phyloP scores from a whole-genome alignment of 2,888 invertebrate species.

The Embidobia sp. region DNA sequence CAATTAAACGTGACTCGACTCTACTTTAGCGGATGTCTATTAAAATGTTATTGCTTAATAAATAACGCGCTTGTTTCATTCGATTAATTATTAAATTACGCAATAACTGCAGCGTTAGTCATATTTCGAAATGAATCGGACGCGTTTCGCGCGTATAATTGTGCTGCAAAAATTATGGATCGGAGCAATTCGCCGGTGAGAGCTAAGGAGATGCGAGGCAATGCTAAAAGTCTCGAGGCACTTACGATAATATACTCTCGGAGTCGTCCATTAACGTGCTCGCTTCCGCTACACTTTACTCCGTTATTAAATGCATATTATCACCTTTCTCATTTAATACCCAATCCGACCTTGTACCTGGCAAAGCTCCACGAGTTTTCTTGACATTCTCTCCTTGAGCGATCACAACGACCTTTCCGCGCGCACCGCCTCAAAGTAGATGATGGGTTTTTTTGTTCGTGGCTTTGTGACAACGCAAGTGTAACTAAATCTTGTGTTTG shows the following conservation, averaged over 20 bases:
- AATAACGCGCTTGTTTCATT: constrained; percentile 10
- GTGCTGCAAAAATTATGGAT: not conserved
- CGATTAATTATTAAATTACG: too few species aligned
- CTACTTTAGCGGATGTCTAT: constrained; percentile 7
- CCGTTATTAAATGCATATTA: constrained; percentile 51
- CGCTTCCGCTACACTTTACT: constrained; percentile 39
- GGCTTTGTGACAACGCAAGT: constrained; percentile 37
- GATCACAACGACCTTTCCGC: constrained; percentile 65
- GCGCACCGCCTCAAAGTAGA: constrained; percentile 42
- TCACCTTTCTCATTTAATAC: constrained; percentile 52
- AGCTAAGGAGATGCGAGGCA: not conserved
- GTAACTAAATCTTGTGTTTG: constrained; percentile 38
- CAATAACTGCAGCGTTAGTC: too few species aligned
- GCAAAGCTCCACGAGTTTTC: constrained; percentile 30
- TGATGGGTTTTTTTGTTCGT: constrained; percentile 14
- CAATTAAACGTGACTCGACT: constrained; percentile 2
- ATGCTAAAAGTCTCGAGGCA: constrained; percentile 28
- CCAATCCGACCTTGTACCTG: constrained; percentile 29
- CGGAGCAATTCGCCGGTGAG: not conserved
- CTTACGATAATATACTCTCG: constrained; percentile 37
- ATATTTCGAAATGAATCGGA: too few species aligned
- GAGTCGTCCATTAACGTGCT: constrained; percentile 35
- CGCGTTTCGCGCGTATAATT: not conserved
- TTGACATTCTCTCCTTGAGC: constrained; percentile 56
- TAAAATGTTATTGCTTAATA: constrained; percentile 15